These are phyloP conservation scores for Platycnemis pennipes DNA, from an alignment of 2,888 invertebrate genomes.

Conservation along the genomic window DNA sequence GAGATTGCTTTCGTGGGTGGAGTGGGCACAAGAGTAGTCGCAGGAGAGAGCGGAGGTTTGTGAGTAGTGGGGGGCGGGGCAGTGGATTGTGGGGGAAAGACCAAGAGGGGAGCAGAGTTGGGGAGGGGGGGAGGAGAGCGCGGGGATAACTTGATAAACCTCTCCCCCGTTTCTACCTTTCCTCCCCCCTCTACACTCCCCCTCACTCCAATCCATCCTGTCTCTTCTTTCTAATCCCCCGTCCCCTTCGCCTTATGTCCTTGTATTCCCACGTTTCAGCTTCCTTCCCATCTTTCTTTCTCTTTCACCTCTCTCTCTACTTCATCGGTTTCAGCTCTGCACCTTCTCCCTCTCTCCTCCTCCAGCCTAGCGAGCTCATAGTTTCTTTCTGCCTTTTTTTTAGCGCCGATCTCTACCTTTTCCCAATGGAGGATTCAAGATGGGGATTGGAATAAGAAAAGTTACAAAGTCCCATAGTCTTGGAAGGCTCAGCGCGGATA, in stretches of 20 bases:
- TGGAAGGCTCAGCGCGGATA: too few relatives aligned
- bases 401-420: not conserved
- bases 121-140: not conserved
- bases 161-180: not conserved
- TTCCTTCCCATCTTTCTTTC: not conserved
- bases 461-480: not conserved
- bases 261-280: not conserved
- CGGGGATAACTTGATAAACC: conserved; percentile 54
- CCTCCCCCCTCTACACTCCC: not conserved
- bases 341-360: not conserved
- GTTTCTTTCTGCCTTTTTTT: not conserved
- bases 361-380: not conserved
- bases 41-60: too few relatives aligned
- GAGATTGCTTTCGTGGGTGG: conserved; percentile 67
- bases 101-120: not conserved
- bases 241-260: too few relatives aligned
- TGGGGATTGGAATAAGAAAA: not conserved
- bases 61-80: not conserved
- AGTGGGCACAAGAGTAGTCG: not conserved
- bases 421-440: not conserved
- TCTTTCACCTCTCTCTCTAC: not conserved
- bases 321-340: not conserved
- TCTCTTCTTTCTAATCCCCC: not conserved
- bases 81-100: not conserved
- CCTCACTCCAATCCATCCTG: not conserved